phyloP scores from a whole-genome alignment of 2,888 invertebrate genomes.

The Nesidiocoris tenuis region DNA sequence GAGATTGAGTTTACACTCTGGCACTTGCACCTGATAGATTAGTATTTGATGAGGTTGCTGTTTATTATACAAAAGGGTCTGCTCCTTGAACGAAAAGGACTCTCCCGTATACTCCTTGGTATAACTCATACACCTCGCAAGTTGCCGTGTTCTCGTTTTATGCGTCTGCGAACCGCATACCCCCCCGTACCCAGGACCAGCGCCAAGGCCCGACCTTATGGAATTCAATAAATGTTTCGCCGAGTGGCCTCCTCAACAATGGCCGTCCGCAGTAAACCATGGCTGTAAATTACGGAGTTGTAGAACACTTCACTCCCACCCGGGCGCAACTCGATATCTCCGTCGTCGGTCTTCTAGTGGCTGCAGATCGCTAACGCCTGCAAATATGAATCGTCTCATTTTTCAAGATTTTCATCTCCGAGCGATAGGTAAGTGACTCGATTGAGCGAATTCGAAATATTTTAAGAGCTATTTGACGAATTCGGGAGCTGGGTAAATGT shows the following conservation, averaged over 20 bases:
- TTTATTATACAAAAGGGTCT: conserved; percentile 36
- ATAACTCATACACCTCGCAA: background rate
- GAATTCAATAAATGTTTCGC: conserved; percentile 43
- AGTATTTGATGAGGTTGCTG: conserved; percentile 31
- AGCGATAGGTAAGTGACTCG: too few species aligned
- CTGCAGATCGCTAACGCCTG: background rate
- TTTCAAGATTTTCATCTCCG: too few species aligned
- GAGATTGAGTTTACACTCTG: conserved; percentile 3
- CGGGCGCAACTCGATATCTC: background rate
- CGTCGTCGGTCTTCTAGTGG: background rate
- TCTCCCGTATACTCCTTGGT: background rate
- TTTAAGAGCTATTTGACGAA: too few species aligned
- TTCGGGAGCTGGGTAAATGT: too few species aligned
- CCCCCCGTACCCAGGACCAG: background rate
- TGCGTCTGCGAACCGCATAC: conserved; percentile 25
- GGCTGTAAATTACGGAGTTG: conserved; percentile 38
- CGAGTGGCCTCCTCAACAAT: conserved; percentile 38
- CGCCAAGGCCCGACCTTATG: conserved; percentile 3
- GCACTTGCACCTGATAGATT: conserved; percentile 11
- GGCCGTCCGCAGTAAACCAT: conserved; percentile 38
- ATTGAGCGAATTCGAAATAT: too few species aligned
- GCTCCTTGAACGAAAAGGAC: conserved; percentile 15
- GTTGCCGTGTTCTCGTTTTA: conserved; percentile 10
- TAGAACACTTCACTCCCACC: conserved; percentile 28
- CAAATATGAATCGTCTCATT: too few species aligned